Evolutionary conservation across 2,797 vertebrate species (phyloP), one percentile per base, ranked within the genome.

Genomic region (Anguilla obscura): DNA sequence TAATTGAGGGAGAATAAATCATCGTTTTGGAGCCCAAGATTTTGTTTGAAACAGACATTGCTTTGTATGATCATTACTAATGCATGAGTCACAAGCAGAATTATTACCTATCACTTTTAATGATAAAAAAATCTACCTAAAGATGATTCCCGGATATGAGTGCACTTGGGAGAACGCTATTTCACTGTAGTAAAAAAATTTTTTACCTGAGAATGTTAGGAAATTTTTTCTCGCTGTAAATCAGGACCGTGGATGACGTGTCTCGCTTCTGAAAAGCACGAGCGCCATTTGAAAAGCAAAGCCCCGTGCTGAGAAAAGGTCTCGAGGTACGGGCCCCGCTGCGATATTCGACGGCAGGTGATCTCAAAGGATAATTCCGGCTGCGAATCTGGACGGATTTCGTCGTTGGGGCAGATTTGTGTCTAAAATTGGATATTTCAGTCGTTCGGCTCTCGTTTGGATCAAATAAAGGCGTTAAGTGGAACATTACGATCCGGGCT

Each of bases 351-450:
- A 82, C n/a, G n/a, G n/a, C 50, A 82, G 21, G 50, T 82, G 1
- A n/a, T 82, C 45, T 24, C 50, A 40, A 79, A 79, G n/a, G 63
- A 69, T 45, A 36, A 7, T 40, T 5, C 7, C 45, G 3, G 45
- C 79, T 48, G 40, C 45, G n/a, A 82, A 50, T 82, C 18, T 21
- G 45, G 79, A 82, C 40, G 21, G 79, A 82, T 82, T 82, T 82
- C 24, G 2, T 82, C 10, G 9, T 82, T 82, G 45, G 21, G 79
- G 18, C 79, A 48, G 21, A 45, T 82, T n/a, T 33, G 10, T 82
- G 45, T 82, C 21, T 82, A 12, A 48, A 82, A 82, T 82, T 48
- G 40, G 79, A 48, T 82, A n/a, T 82, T 82, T 82, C 50, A 82
- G 45, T 24, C 45, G 27, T 82, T n/a, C 21, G 45, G 24, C 45